Conservation (phyloP, 1,140 invertebrate species). For the Tetragnatha versicolor region DNA sequence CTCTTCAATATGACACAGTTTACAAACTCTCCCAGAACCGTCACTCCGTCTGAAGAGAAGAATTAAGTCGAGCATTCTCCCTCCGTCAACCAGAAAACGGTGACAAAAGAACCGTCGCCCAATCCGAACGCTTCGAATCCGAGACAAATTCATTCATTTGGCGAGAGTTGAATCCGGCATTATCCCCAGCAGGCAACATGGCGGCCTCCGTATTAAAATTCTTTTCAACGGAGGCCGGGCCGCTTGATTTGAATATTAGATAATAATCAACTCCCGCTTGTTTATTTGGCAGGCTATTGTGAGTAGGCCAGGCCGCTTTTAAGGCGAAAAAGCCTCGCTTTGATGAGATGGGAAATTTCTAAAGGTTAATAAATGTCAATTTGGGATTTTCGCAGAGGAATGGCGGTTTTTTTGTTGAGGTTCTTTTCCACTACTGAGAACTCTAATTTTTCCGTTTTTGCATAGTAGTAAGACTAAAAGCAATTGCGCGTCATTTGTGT, state of each 20-base stretch:
- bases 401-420: neutral
- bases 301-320: neutral
- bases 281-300: constrained; percentile 22
- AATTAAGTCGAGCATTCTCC: no score
- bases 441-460: no score
- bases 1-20: no score
- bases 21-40: no score
- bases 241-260: constrained; percentile 49
- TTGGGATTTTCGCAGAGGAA: constrained; percentile 5
- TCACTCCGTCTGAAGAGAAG: no score
- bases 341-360: constrained; percentile 24
- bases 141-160: constrained; percentile 17
- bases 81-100: neutral
- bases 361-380: constrained; percentile 56
- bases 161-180: constrained; percentile 9
- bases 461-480: no score
- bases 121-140: neutral
- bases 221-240: constrained; percentile 4
- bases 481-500: no score
- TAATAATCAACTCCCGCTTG: constrained; percentile 49
- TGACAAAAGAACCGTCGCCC: neutral
- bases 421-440: neutral
- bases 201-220: constrained; percentile 29
- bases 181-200: neutral
- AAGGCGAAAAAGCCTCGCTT: neutral